Evolutionary conservation across 30 jellyfish, hydroid and myxozoan genomes (phyloP).

Genomic region (Sanderia malayensis): DNA sequence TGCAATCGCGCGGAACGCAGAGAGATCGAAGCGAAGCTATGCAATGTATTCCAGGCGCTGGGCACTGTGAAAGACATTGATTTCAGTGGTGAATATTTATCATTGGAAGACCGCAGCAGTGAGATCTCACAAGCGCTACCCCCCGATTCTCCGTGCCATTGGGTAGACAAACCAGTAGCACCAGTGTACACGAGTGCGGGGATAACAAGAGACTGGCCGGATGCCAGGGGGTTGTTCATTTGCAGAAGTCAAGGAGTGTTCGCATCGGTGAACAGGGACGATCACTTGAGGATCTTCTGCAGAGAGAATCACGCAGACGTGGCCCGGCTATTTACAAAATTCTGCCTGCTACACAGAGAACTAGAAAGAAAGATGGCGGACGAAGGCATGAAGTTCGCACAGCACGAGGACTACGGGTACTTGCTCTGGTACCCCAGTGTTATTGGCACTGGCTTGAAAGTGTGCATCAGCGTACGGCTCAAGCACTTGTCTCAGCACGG

Average conservation of each 20-base stretch:
- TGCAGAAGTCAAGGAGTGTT: conserved; percentile 32
- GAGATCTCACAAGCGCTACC: conserved; percentile 24
- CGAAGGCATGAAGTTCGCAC: conserved; percentile 47
- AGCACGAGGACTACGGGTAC: conserved; percentile 67
- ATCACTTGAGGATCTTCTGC: conserved; percentile 69
- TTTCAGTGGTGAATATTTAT: conserved; percentile 48
- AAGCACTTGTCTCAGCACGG: conserved; percentile 43
- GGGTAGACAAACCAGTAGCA: conserved; percentile 53
- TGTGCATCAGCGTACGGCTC: conserved; percentile 63
- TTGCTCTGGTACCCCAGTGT: conserved; percentile 82
- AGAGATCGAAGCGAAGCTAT: conserved; percentile 37
- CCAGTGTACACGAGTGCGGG: conserved; percentile 45
- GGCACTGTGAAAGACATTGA: conserved; percentile 12
- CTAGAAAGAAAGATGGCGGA: conserved; percentile 37
- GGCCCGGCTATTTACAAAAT: conserved; percentile 43
- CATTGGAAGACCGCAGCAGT: conserved; percentile 2
- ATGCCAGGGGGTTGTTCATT: conserved; percentile 55
- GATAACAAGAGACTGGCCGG: conserved; percentile 61
- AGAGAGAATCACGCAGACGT: conserved; percentile 53
- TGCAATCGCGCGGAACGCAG: conserved; percentile 70
- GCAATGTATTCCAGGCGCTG: conserved; percentile 25
- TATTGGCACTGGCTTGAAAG: conserved; percentile 87
- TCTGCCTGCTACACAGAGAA: conserved; percentile 33
- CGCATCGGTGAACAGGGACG: conserved; percentile 75
- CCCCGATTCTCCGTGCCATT: conserved; percentile 35